These are phyloP conservation scores for Carabus problematicus DNA, from an alignment of 2,888 invertebrate species.

Conservation along the genomic window DNA sequence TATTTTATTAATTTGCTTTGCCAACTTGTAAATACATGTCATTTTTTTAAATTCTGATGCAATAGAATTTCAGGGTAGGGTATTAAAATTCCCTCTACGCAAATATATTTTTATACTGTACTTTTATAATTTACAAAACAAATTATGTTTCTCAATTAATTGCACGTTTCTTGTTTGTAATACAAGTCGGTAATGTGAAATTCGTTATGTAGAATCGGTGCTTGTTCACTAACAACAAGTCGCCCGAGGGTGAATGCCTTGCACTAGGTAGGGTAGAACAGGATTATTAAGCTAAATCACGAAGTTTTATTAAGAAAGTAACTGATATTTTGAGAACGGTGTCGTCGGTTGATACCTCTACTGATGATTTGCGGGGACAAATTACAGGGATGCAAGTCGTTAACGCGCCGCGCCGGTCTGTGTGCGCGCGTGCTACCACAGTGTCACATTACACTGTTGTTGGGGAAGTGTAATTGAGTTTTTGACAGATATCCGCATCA, in stretches of 20 bases:
- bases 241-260: background rate
- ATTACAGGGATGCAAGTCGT: constrained; percentile 12
- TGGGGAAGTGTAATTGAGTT: constrained; percentile 28
- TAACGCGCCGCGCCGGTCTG: background rate
- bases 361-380: background rate
- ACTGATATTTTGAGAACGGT: constrained; percentile 23
- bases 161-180: background rate
- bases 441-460: constrained; percentile 10
- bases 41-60: too few relatives aligned
- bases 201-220: too few relatives aligned
- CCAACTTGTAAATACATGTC: too few relatives aligned
- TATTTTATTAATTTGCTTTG: too few relatives aligned
- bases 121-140: too few relatives aligned
- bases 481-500: constrained; percentile 17
- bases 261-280: background rate
- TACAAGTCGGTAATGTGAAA: constrained; percentile 1
- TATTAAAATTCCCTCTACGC: too few relatives aligned
- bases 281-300: constrained; percentile 20
- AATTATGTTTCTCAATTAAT: constrained; percentile 5
- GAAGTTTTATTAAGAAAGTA: constrained; percentile 22
- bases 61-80: too few relatives aligned
- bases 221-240: too few relatives aligned
- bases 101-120: too few relatives aligned
- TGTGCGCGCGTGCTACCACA: constrained; percentile 2
- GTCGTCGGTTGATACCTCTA: too few relatives aligned